These are phyloP conservation scores for Ormia ochracea DNA, from an alignment of 2,888 invertebrate species.

Conservation along the genomic window DNA sequence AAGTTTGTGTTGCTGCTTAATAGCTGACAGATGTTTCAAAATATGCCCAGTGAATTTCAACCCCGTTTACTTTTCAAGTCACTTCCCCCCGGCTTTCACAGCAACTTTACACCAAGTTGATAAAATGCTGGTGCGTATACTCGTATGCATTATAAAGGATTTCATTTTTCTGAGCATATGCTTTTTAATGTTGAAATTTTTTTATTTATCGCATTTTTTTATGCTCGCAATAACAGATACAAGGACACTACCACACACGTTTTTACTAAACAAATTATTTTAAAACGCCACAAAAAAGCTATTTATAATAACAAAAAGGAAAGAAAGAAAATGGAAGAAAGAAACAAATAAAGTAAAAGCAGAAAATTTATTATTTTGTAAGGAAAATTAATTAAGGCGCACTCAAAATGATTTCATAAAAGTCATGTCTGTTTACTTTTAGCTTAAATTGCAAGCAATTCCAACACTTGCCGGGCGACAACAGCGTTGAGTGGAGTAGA, in stretches of 20 bases:
- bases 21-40: conserved; percentile 74
- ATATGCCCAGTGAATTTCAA: conserved; percentile 45
- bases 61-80: conserved; percentile 54
- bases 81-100: conserved; percentile 39
- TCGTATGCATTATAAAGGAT: conserved; percentile 42
- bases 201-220: neutral
- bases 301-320: conserved; percentile 51
- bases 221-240: conserved; percentile 39
- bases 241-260: conserved; percentile 55
- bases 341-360: conserved; percentile 30
- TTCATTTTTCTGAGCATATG: conserved; percentile 44
- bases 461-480: neutral
- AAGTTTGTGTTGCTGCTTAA: conserved; percentile 65
- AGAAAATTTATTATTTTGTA: neutral
- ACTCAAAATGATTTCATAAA: conserved; percentile 19
- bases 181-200: conserved; percentile 24
- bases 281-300: conserved; percentile 19
- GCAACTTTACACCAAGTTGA: conserved; percentile 7
- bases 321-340: no score
- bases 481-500: neutral
- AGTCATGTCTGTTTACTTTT: conserved; percentile 5
- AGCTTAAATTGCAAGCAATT: neutral
- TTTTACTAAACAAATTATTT: conserved; percentile 50
- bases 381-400: neutral
- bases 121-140: conserved; percentile 60